Percentiles rank a stretch among this genome's conserved stretches.
phyloP scores from a whole-genome alignment of 2,113 vertebrate species.

The Hepsetus odoe region DNA sequence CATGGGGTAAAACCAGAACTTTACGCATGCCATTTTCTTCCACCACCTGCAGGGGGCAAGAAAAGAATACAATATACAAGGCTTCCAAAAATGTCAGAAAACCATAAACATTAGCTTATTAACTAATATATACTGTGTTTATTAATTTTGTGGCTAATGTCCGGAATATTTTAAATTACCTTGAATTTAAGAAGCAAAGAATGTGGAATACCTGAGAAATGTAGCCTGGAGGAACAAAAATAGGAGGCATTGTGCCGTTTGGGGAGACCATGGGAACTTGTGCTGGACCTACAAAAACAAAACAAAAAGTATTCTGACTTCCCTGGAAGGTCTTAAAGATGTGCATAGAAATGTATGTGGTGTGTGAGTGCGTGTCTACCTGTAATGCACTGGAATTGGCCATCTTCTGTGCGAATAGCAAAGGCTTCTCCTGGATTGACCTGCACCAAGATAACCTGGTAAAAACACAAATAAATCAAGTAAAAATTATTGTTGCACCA shows the following conservation, averaged over 20 bases:
- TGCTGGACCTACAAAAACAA: conserved; percentile 74
- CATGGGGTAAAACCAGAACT: conserved; percentile 80
- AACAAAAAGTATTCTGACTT: not conserved
- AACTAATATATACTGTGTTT: no score
- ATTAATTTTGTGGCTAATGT: no score
- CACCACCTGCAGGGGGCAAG: conserved; percentile 72
- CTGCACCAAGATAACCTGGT: conserved; percentile 81
- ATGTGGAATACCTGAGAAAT: conserved; percentile 77
- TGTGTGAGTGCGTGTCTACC: conserved; percentile 62
- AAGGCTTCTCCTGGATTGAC: conserved; percentile 84
- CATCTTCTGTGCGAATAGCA: conserved; percentile 83
- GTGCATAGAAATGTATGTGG: not conserved
- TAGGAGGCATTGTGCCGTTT: conserved; percentile 80
- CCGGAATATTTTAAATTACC: not conserved
- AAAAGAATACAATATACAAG: not conserved
- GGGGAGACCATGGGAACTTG: conserved; percentile 84
- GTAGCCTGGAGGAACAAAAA: conserved; percentile 84
- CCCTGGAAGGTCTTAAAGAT: not conserved
- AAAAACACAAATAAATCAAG: conserved; percentile 18
- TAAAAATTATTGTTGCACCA: not conserved
- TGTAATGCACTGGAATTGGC: conserved; percentile 81
- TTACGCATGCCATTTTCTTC: conserved; percentile 83
- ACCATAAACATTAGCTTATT: not conserved
- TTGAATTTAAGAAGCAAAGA: not conserved
- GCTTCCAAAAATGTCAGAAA: not conserved